Evolutionary conservation across 2,113 vertebrate species (phyloP), one percentile per base, ranked within the genome.

Genomic region (Spea multiplicata): DNA sequence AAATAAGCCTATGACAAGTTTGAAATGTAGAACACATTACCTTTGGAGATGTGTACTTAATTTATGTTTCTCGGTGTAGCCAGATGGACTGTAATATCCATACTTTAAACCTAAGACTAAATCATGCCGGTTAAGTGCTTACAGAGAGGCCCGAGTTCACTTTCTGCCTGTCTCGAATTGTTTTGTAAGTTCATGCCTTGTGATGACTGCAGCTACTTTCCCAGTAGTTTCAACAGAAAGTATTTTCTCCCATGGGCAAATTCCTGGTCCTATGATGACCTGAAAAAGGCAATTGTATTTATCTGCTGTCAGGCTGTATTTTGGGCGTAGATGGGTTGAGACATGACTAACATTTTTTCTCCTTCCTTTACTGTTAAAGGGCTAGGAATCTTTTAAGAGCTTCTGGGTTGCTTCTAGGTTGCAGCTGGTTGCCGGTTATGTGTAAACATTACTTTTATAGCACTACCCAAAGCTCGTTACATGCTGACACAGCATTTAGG

Each of bases 161-260:
- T 44, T 53, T 71, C n/a, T 4, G 14, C 57, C 48, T 61, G 17
- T 70, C 70, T 62, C 55, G 62, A 59, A 67, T 46, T 8, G 5
- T 53, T 66, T 14, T 50, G 5, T 59, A 62, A 17, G 62, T 66
- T 79, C 64, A 73, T 57, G 66, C 17, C 59, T 14, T 73, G 64
- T 48, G 16, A 67, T 49, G 16, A 48, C 7, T 59, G 44, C 49
- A 80, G 64, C 52, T 67, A 73, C 71, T 73, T 80, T 73, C 70
- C 49, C 71, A 67, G 70, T 16, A 67, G 64, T 73, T 80, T 80
- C 77, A 73, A 7, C 71, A 57, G 64, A 80, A 73, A 80, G 77
- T 80, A 73, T 80, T 73, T 80, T 69, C 55, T 68, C 77, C 77
- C 77, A 14, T 66, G 77, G 71, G 77, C 71, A 73, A 80, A 80